Base-by-base conservation (phyloP, 2,797 vertebrate genomes). In the Discoglossus pictus region DNA sequence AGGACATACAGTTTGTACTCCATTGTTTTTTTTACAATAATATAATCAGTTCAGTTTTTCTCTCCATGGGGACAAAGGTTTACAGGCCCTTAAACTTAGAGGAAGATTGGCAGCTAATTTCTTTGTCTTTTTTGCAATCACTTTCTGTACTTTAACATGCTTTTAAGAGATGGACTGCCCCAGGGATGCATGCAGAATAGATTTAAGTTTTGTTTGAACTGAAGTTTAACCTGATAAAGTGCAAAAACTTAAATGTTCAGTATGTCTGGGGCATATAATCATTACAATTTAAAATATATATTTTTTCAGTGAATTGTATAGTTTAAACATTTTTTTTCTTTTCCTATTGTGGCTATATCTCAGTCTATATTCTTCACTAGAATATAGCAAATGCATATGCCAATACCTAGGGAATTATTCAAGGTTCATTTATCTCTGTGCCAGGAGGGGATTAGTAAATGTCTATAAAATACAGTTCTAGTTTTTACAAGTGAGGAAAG, bases 91-190 rank as follows among this genome's bases (percentile, higher is more conserved):
- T 40, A 65, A 39, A 24, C 18, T 54, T 27, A 17, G 31, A 54
- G 18, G 17, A 52, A 65, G 61, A 65, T 54, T 65, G 61, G 50
- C 61, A 65, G 61, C 38, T 53, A 44, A 65, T 65, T 65, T 65
- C 38, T 46, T 65, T 24, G 48, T 52, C 43, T 42, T 43, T 54
- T 53, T 52, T 35, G 50, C 39, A 13, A 23, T 53, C 40, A 53
- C 34, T 21, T 44, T 25, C 20, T 47, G 27, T 35, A 21, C 51
- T 21, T 13, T 46, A 44, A 44, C 39, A 55, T 40, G 8, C 51
- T 47, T 56, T 65, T 44, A 53, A 23, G 42, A 38, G 15, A 36
- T 38, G 34, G 52, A 38, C 20, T 15, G 8, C 44, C 64, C 54
- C 16, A 15, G 64, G 64, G 56, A 42, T 15, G 13, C 4, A 4